A percentile compares a stretch with the other conserved stretches of the same genome.
Evolutionary conservation across 2,888 invertebrate genomes (phyloP).

Genomic region (Oligia strigilis): DNA sequence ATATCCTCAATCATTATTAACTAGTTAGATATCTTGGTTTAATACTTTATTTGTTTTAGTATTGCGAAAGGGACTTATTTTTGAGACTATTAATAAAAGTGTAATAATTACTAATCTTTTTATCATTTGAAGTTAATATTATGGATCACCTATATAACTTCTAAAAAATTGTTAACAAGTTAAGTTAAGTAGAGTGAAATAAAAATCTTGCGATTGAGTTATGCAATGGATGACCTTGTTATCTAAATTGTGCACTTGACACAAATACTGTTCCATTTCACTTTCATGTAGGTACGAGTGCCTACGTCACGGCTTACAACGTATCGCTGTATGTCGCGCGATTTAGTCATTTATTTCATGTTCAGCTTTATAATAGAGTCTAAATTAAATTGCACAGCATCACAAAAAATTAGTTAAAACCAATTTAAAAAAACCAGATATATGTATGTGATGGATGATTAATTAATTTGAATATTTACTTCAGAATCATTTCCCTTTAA

Average conservation of each 20-base stretch:
- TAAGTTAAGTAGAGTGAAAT: constrained; percentile 49
- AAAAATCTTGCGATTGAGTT: constrained; percentile 79
- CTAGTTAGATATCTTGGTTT: background rate
- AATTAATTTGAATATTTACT: constrained; percentile 10
- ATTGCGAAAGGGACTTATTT: constrained; percentile 17
- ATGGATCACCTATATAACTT: background rate
- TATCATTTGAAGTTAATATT: background rate
- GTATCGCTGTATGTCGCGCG: constrained; percentile 71
- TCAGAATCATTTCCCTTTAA: background rate
- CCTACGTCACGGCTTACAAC: constrained; percentile 80
- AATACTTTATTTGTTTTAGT: constrained; percentile 29
- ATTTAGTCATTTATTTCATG: constrained; percentile 59
- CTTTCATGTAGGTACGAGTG: constrained; percentile 85
- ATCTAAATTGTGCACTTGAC: constrained; percentile 91
- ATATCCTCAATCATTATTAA: constrained; percentile 13
- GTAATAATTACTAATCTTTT: background rate
- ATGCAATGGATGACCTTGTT: constrained; percentile 89
- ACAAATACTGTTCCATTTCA: constrained; percentile 90
- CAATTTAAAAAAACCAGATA: background rate
- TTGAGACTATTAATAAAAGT: background rate
- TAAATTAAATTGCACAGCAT: background rate
- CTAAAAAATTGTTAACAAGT: constrained; percentile 18
- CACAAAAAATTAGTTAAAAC: background rate
- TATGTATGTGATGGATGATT: background rate
- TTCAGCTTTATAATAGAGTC: background rate